Conservation (phyloP, 2,888 invertebrate genomes). For the Diaperis boleti region DNA sequence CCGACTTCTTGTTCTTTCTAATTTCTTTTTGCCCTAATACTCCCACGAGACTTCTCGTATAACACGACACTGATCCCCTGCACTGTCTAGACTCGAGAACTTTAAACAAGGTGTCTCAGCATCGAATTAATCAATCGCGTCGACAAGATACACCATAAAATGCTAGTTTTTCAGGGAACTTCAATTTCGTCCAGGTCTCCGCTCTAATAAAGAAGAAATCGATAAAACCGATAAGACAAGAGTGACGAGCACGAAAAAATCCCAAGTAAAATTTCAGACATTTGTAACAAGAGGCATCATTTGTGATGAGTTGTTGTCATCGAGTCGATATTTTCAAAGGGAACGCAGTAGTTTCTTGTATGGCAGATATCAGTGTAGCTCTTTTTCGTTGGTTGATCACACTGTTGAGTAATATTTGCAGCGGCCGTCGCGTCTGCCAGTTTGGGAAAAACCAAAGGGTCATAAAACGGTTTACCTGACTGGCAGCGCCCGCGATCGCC, state of each 20-base stretch:
- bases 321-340: no score
- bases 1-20: background rate
- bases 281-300: constrained; percentile 1
- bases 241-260: background rate
- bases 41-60: background rate
- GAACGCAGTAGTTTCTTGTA: no score
- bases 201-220: constrained; percentile 11
- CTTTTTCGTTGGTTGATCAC: no score
- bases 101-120: background rate
- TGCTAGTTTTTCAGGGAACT: background rate
- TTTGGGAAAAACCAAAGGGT: no score
- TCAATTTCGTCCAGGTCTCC: background rate
- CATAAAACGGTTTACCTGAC: no score
- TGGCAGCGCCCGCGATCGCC: no score
- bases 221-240: constrained; percentile 3
- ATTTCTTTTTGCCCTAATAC: background rate
- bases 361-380: no score
- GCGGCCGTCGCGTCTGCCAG: no score
- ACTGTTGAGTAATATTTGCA: no score
- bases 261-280: background rate
- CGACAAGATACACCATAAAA: constrained; percentile 6
- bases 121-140: constrained; percentile 9
- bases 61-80: background rate
- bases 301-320: background rate
- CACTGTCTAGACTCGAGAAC: background rate